These are phyloP conservation scores for Ardeotis arabs DNA, from an alignment of 2,113 vertebrate species.

Conservation along the genomic window DNA sequence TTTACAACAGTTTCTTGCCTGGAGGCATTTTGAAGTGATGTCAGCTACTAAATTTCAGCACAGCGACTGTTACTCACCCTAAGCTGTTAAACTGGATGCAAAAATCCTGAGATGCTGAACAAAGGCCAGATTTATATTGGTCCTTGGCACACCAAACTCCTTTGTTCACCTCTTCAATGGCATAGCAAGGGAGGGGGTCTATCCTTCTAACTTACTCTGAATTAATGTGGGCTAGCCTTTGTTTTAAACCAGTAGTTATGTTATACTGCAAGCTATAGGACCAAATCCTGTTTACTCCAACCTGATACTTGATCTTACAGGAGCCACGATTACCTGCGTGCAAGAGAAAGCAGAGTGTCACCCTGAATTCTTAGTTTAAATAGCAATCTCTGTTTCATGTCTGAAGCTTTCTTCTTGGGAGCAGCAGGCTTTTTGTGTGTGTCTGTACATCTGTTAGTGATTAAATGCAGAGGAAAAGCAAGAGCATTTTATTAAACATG, in stretches of 20 bases:
- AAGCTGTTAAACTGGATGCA: neutral
- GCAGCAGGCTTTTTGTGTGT: neutral
- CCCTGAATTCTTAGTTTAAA: neutral
- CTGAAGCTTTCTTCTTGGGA: neutral
- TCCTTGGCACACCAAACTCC: neutral
- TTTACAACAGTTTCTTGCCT: slow-evolving; percentile 54
- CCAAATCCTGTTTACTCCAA: neutral
- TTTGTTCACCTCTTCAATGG: neutral
- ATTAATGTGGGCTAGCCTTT: neutral
- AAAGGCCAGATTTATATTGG: neutral
- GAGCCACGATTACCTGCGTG: neutral
- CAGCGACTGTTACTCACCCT: neutral
- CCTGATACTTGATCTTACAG: neutral
- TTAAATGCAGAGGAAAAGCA: neutral
- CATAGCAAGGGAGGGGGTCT: neutral
- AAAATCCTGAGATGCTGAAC: neutral
- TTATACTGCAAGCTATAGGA: neutral
- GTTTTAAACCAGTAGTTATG: neutral
- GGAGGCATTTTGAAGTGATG: slow-evolving; percentile 44
- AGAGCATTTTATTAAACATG: neutral
- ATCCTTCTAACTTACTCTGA: neutral
- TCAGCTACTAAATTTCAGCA: slow-evolving; percentile 43
- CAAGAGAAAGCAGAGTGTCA: neutral
- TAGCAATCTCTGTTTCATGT: neutral
- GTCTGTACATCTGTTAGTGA: neutral